phyloP scores from a whole-genome alignment of 2,797 vertebrate species.

The Periophthalmus magnuspinnatus region DNA sequence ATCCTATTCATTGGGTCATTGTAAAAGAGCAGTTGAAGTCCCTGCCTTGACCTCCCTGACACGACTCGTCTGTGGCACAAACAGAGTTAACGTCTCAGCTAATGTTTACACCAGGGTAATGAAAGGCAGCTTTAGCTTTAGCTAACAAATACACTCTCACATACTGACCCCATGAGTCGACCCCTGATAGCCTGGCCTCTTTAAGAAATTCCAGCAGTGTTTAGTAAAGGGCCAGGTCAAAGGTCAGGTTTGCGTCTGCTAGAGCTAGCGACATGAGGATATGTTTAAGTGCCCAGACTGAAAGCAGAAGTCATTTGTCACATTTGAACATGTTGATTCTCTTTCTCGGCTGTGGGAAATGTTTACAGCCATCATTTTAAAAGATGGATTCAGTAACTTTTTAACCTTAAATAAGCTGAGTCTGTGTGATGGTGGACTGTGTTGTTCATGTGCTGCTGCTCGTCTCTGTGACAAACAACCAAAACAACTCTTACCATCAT shows the following conservation, averaged over 20 bases:
- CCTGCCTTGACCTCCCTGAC: slow-evolving; percentile 43
- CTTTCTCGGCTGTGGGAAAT: neutral
- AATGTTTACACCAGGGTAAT: slow-evolving; percentile 52
- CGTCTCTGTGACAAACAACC: too few relatives aligned
- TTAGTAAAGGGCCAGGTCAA: neutral
- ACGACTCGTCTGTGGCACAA: slow-evolving; percentile 33
- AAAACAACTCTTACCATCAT: too few relatives aligned
- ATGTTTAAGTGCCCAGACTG: neutral
- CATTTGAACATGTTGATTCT: neutral
- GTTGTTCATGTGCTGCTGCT: too few relatives aligned
- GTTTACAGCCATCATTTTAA: neutral
- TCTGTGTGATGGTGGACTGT: neutral
- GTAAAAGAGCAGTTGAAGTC: neutral
- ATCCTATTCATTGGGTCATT: too few relatives aligned
- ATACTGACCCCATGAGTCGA: neutral
- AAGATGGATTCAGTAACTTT: neutral
- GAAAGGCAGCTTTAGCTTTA: slow-evolving; percentile 56
- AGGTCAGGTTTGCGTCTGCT: slow-evolving; percentile 6
- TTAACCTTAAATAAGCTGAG: too few relatives aligned
- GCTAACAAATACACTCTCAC: slow-evolving; percentile 6
- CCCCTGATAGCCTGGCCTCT: slow-evolving; percentile 3
- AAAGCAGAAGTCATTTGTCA: neutral
- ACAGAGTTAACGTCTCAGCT: slow-evolving; percentile 36
- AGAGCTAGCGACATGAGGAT: neutral
- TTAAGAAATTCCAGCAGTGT: slow-evolving; percentile 11